Base-by-base conservation (phyloP, 2,113 vertebrate genomes). In the Empidonax traillii region DNA sequence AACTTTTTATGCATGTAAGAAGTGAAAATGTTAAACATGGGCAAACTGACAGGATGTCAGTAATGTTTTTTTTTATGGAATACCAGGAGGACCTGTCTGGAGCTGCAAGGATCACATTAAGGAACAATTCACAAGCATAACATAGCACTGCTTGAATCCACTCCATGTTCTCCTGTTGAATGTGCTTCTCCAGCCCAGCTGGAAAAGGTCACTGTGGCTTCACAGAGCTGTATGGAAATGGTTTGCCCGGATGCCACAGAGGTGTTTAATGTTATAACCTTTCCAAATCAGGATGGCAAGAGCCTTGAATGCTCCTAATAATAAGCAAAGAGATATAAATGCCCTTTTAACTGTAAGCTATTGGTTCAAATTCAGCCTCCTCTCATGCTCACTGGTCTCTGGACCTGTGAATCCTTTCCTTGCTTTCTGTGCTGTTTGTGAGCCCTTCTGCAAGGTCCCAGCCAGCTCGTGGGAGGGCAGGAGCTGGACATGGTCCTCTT, bases 131-230 rank as follows among this genome's bases (percentile, higher is more conserved):
- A 6, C 6, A 33, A 62, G 2, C 16, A 4, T 0, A 9, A 7
- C 55, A 19, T 12, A 69, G 47, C 0, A 0, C 4, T 43, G 12
- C 46, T 41, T 55, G 55, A 9, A 19, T 21, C 62, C 43, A 6
- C 12, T 59, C 52, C 1, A 0, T 7, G 41, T 8, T 79, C 58
- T 61, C 9, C n/a, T 37, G 19, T 19, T 1, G 1, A 12, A 11
- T 0, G 0, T 46, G 19, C 12, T 3, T 74, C 39, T 41, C 78
- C 75, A 30, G 31, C 19, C 58, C 0, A 1, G 15, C 44, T 80
- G 65, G 53, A 43, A 30, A 5, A 78, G 49, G 44, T 68, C 58
- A 30, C 67, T 17, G 6, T 1, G 2, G 62, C 49, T 80, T 44
- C 71, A 19, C 20, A 49, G 51, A 61, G 11, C 44, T 49, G 19